Conservation (phyloP, 2,888 invertebrate genomes). For the Empis livida region DNA sequence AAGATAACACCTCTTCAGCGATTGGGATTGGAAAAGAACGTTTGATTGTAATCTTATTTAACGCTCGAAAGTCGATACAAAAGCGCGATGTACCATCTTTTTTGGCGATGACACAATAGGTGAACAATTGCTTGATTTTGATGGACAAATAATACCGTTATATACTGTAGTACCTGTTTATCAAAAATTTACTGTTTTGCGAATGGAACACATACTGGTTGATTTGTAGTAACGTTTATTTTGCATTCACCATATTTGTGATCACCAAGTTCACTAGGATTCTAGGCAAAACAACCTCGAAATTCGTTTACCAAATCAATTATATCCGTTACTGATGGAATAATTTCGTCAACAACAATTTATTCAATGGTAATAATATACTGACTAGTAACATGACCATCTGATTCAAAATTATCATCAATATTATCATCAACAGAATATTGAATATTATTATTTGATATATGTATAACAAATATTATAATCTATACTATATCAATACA, state of each 20-base stretch:
- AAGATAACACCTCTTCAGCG: conserved; percentile 1
- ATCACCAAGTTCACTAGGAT: neutral
- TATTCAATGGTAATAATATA: too few relatives aligned
- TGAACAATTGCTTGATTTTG: conserved; percentile 10
- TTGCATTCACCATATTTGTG: neutral
- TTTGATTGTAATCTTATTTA: conserved; percentile 4
- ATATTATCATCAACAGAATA: too few relatives aligned
- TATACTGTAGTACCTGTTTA: conserved; percentile 1
- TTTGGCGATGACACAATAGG: conserved; percentile 11
- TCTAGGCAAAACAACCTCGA: conserved; percentile 1
- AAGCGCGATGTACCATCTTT: conserved; percentile 7
- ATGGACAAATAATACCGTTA: conserved; percentile 4
- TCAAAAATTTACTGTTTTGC: conserved; percentile 1
- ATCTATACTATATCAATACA: too few relatives aligned
- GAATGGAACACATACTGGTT: conserved; percentile 4
- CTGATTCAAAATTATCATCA: too few relatives aligned
- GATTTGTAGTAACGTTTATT: neutral
- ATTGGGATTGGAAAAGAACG: neutral
- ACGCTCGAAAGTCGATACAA: conserved; percentile 3
- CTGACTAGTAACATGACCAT: too few relatives aligned
- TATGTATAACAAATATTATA: too few relatives aligned
- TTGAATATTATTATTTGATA: too few relatives aligned
- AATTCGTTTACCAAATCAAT: neutral
- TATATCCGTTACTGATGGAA: neutral
- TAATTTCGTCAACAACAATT: neutral